phyloP scores from a whole-genome alignment of 2,797 vertebrate species.

The Paratrypauchen microcephalus region DNA sequence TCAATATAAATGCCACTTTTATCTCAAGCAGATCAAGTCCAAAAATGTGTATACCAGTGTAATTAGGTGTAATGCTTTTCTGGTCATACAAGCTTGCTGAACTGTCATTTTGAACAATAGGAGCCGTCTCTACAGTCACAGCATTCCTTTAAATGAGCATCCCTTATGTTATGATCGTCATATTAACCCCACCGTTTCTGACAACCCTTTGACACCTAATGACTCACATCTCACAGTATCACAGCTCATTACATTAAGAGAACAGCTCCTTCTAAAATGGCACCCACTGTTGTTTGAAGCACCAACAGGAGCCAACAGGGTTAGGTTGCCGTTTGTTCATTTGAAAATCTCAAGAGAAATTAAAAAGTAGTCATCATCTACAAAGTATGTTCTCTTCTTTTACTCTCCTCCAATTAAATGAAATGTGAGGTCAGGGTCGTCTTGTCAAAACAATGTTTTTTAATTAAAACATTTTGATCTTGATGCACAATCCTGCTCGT shows the following conservation, averaged over 20 bases:
- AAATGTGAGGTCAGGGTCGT: slow-evolving; percentile 47
- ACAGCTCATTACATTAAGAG: slow-evolving; percentile 15
- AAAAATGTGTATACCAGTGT: too few relatives aligned
- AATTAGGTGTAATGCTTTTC: not conserved
- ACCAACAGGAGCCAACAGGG: slow-evolving; percentile 42
- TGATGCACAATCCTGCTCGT: slow-evolving; percentile 48
- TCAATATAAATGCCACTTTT: too few relatives aligned
- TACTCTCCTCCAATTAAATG: slow-evolving; percentile 28
- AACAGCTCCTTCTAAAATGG: not conserved
- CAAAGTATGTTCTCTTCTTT: slow-evolving; percentile 55
- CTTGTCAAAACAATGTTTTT: slow-evolving; percentile 53
- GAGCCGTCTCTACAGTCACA: not conserved
- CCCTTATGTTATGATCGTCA: not conserved
- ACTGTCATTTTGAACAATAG: not conserved
- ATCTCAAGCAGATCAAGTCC: too few relatives aligned
- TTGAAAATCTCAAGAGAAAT: slow-evolving; percentile 38
- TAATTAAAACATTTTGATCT: slow-evolving; percentile 69
- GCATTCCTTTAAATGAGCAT: not conserved
- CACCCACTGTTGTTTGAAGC: slow-evolving; percentile 3
- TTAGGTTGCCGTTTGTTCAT: slow-evolving; percentile 59
- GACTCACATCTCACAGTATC: slow-evolving; percentile 15
- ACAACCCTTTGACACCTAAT: not conserved
- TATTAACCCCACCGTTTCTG: not conserved
- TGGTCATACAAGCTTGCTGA: not conserved
- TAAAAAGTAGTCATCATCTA: slow-evolving; percentile 45